These are phyloP conservation scores for Drosophila trichaetosa DNA, from an alignment of 2,888 invertebrate species.

Conservation along the genomic window DNA sequence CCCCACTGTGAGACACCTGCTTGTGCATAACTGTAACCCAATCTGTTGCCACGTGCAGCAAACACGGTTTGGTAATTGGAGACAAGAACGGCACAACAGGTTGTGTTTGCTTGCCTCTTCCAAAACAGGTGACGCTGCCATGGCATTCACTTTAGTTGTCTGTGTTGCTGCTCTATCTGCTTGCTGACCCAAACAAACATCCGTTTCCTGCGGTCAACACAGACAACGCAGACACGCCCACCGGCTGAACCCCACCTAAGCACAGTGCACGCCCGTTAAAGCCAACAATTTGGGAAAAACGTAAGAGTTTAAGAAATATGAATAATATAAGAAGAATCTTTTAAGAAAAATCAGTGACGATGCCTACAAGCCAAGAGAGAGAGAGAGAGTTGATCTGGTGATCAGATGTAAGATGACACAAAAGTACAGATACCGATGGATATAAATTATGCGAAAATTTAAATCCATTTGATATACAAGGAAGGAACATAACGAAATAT, in stretches of 20 bases:
- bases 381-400: neutral
- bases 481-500: neutral
- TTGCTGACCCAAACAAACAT: slow-evolving; percentile 72
- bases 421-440: neutral
- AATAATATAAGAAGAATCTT: neutral
- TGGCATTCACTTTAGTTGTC: slow-evolving; percentile 10
- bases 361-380: neutral
- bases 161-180: slow-evolving; percentile 33
- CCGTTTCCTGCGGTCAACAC: slow-evolving; percentile 69
- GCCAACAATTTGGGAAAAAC: neutral
- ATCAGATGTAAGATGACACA: neutral
- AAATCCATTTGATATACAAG: neutral
- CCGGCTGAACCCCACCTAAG: slow-evolving; percentile 23
- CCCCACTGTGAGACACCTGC: slow-evolving; percentile 19
- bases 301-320: neutral
- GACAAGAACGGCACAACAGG: slow-evolving; percentile 59
- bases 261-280: slow-evolving; percentile 21
- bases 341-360: neutral
- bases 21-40: slow-evolving; percentile 46
- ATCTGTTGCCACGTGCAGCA: slow-evolving; percentile 65
- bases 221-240: slow-evolving; percentile 37
- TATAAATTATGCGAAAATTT: neutral
- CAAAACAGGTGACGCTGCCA: slow-evolving; percentile 43
- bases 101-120: slow-evolving; percentile 30
- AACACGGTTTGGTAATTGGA: slow-evolving; percentile 52